A percentile compares a stretch with the other conserved stretches of the same genome.
Evolutionary conservation across 2,113 vertebrate genomes (phyloP).

Genomic region (Tamias sibiricus): DNA sequence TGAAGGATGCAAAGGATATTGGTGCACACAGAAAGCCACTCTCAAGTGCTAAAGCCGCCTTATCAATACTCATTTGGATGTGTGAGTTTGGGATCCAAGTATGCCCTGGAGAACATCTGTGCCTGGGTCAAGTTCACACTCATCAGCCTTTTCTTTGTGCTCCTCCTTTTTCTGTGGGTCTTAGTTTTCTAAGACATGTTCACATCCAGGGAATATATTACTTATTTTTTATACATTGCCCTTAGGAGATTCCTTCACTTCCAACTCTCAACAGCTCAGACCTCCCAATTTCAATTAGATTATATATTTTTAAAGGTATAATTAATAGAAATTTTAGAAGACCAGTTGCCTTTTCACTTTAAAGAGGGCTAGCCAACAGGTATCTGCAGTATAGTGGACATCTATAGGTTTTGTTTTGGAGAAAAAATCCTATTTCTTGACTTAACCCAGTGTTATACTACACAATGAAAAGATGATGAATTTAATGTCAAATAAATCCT

Average conservation of each 20-base stretch:
- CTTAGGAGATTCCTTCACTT: not conserved
- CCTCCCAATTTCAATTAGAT: not conserved
- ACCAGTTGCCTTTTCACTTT: not conserved
- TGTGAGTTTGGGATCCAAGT: not conserved
- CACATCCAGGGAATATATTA: not conserved
- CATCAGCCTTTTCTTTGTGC: not conserved
- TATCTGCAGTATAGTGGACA: not conserved
- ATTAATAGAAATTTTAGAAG: not conserved
- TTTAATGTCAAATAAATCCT: not conserved
- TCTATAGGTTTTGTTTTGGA: not conserved
- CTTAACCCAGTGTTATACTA: not conserved
- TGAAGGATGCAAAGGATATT: not conserved
- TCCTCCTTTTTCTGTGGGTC: not conserved
- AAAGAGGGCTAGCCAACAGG: not conserved
- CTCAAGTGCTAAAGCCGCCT: not conserved
- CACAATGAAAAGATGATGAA: not conserved
- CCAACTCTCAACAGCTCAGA: not conserved
- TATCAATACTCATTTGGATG: not conserved
- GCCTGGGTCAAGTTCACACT: not conserved
- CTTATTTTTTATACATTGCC: not conserved
- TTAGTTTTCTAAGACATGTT: not conserved
- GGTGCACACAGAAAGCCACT: not conserved
- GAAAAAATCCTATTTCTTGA: not conserved
- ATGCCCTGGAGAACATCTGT: not conserved
- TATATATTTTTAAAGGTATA: not conserved